Base-by-base conservation (phyloP, 2,113 vertebrate species). In the Zingel zingel region DNA sequence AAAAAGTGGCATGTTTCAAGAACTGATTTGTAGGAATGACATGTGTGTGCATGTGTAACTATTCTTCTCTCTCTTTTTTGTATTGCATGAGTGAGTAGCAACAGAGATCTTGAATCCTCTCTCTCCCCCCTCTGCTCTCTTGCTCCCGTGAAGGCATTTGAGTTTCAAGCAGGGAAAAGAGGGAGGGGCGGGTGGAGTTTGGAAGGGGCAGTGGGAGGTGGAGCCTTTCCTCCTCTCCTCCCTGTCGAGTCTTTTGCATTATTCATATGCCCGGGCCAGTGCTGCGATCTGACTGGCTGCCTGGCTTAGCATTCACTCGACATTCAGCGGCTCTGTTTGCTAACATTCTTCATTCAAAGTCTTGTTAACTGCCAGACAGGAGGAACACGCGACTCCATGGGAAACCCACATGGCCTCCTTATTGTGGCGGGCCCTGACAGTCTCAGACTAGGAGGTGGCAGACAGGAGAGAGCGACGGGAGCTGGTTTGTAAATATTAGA, bases 331-430 rank as follows among this genome's bases (percentile, higher is more conserved):
- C 96, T 97, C 96, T 97, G 96, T 97, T 97, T 97, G 95, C 95
- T 96, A 95, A 97, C 97, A 97, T 97, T 97, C 96, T 96, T 97
- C 96, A 97, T 97, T 97, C 96, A 97, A 95, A 96, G 97, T 96
- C 96, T 96, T 96, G 96, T 97, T 97, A 97, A 96, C 96, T 96
- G 96, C 95, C 96, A 96, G 96, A 96, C 95, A 91, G 96, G 96
- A 96, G 95, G 96, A 96, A 96, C 96, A 95, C 93, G 95, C 95
- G 95, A 93, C 94, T 95, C 91, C 91, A 90, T 91, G 93, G 93
- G 95, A 95, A 95, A 96, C 94, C 95, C 95, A 93, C 94, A 94
- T 94, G 94, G 95, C 95, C 95, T 95, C 94, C 92, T 95, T 94
- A 96, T 97, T 96, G 96, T 96, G 93, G 94, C 90, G 90, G 90